These are phyloP conservation scores for Selenia dentaria DNA, from an alignment of 2,888 invertebrate species.

Conservation along the genomic window DNA sequence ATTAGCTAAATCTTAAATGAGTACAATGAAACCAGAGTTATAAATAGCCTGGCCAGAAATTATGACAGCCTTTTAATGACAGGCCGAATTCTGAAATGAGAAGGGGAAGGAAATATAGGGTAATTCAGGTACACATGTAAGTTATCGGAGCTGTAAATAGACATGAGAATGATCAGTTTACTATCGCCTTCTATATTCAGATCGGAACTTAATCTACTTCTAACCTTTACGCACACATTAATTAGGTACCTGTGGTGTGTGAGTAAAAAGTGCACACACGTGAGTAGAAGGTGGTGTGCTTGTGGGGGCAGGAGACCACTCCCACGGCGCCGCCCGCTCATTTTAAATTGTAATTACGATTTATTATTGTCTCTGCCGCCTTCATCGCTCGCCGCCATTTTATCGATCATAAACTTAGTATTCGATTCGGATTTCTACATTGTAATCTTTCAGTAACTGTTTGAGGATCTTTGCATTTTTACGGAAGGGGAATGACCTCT, in stretches of 20 bases:
- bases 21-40: too few relatives aligned
- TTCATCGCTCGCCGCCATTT: constrained; percentile 78
- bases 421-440: constrained; percentile 37
- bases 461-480: too few relatives aligned
- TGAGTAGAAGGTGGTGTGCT: constrained; percentile 58
- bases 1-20: too few relatives aligned
- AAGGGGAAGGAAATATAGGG: too few relatives aligned
- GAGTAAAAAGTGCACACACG: constrained; percentile 73
- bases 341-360: constrained; percentile 85
- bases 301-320: constrained; percentile 71
- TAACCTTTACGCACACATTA: constrained; percentile 41
- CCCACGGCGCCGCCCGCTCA: constrained; percentile 82
- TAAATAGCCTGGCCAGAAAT: too few relatives aligned
- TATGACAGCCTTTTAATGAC: too few relatives aligned
- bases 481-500: too few relatives aligned
- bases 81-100: too few relatives aligned
- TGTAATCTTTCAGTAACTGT: constrained; percentile 4
- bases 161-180: too few relatives aligned
- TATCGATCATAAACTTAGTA: constrained; percentile 64
- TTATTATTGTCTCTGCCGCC: constrained; percentile 84
- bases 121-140: too few relatives aligned
- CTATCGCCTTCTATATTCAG: not conserved
- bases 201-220: constrained; percentile 7
- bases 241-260: constrained; percentile 53
- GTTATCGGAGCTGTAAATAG: too few relatives aligned